Evolutionary conservation across 2,797 vertebrate genomes (phyloP).

Genomic region (Argya squamiceps): DNA sequence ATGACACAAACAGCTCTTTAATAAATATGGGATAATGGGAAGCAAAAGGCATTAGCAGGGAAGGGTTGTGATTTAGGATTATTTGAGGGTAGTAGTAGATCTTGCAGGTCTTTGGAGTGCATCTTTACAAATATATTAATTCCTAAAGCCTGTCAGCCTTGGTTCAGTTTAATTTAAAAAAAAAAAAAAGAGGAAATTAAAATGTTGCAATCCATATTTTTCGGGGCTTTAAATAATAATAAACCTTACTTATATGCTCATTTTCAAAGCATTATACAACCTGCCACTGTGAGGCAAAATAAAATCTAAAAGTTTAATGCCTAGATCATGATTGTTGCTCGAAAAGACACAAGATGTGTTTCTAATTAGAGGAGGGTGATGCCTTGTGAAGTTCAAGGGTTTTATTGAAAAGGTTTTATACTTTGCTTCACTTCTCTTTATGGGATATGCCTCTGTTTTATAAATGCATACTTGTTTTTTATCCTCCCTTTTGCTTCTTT

Average conservation of each 20-base stretch:
- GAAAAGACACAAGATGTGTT: background rate
- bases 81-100: background rate
- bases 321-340: background rate
- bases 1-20: background rate
- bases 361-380: background rate
- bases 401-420: background rate
- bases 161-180: background rate
- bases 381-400: background rate
- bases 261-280: background rate
- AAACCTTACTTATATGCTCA: background rate
- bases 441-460: background rate
- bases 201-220: background rate
- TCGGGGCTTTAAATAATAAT: background rate
- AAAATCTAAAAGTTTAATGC: background rate
- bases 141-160: background rate
- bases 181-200: background rate
- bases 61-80: background rate
- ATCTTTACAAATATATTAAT: background rate
- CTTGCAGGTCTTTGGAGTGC: background rate
- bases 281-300: background rate
- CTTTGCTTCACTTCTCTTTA: background rate
- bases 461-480: background rate
- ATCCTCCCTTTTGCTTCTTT: background rate
- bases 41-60: background rate
- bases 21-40: background rate